Conservation (phyloP, 2,797 vertebrate genomes). For the Sparus aurata region DNA sequence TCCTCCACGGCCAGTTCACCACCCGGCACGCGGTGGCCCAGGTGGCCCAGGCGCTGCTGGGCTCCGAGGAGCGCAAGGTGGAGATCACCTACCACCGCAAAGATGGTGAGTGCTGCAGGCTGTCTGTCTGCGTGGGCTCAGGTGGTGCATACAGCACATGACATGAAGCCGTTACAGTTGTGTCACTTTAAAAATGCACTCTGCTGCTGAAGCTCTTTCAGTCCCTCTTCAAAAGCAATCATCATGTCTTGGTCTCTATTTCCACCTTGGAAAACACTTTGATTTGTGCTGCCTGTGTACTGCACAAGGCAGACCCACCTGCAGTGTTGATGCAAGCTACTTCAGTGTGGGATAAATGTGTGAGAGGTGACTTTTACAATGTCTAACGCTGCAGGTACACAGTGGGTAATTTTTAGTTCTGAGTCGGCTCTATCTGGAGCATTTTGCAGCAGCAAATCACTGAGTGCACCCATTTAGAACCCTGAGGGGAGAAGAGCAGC, state of each 20-base stretch:
- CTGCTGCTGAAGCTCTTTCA: neutral
- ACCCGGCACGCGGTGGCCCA: slow-evolving; percentile 94
- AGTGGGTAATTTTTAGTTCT: slow-evolving; percentile 49
- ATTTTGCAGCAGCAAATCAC: slow-evolving; percentile 59
- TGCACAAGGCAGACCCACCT: neutral
- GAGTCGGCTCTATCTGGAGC: slow-evolving; percentile 55
- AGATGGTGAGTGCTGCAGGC: slow-evolving; percentile 89
- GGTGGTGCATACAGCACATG: neutral
- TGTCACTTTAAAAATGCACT: neutral
- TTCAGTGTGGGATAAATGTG: slow-evolving; percentile 5
- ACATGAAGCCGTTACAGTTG: neutral
- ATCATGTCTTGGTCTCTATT: neutral
- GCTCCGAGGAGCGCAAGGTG: slow-evolving; percentile 97
- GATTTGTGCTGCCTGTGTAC: neutral
- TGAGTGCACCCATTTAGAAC: slow-evolving; percentile 54
- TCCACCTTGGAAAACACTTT: neutral
- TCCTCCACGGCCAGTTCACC: slow-evolving; percentile 96
- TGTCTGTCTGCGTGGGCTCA: neutral
- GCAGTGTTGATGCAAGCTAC: neutral
- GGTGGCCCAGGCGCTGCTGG: slow-evolving; percentile 95
- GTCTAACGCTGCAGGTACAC: slow-evolving; percentile 12
- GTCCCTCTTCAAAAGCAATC: neutral
- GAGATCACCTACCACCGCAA: slow-evolving; percentile 98
- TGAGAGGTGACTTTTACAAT: slow-evolving; percentile 27
- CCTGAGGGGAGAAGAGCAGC: slow-evolving; percentile 40